phyloP scores from a whole-genome alignment of 2,113 vertebrate species.

The zebrafish (Danio rerio) region GRCz12tu NC_133198.1:26387501-26388000 shows the following conservation, averaged over 20 bases:
- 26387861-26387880: neutral
- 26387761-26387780: neutral
- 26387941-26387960: neutral
- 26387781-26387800: neutral
- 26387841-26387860: too few relatives aligned
- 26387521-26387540: conserved; percentile 57
- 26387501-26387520: conserved; percentile 64
- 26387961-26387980: conserved; percentile 46
- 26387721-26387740: neutral
- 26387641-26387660: neutral
- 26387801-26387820: too few relatives aligned
- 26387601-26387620: conserved; percentile 66
- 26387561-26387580: conserved; percentile 58
- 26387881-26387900: neutral
- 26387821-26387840: too few relatives aligned
- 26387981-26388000: conserved; percentile 56
- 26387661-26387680: neutral
- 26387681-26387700: neutral
- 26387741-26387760: neutral
- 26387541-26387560: conserved; percentile 67
- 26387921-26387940: neutral
- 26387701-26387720: neutral
- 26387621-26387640: conserved; percentile 11
- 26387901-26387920: neutral
- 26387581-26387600: conserved; percentile 23